Percentiles rank a stretch among this genome's conserved stretches.
phyloP scores from a whole-genome alignment of 2,113 vertebrate species.

The Spea bombifrons region DNA sequence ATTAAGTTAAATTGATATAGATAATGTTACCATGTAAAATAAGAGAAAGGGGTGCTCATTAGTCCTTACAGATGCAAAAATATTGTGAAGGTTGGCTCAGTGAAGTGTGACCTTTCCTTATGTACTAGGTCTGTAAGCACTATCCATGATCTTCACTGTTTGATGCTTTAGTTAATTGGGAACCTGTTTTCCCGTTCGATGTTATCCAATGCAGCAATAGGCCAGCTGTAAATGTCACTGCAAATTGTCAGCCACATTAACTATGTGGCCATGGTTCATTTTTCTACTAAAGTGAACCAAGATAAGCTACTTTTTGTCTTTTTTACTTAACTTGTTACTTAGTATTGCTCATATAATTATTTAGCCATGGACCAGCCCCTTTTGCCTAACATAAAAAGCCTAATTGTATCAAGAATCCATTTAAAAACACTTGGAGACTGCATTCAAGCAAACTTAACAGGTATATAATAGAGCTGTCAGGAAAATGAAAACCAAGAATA shows the following conservation, averaged over 20 bases:
- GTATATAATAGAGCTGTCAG: not conserved
- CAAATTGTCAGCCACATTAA: conserved; percentile 73
- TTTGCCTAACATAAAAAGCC: conserved; percentile 59
- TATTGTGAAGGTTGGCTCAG: conserved; percentile 60
- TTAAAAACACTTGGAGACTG: not conserved
- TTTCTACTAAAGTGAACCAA: conserved; percentile 58
- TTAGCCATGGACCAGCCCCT: conserved; percentile 63
- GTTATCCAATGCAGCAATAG: conserved; percentile 66
- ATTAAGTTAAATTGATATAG: conserved; percentile 27
- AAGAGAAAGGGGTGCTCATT: conserved; percentile 77
- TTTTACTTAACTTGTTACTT: conserved; percentile 58
- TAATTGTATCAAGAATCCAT: conserved; percentile 56
- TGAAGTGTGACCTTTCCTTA: conserved; percentile 85
- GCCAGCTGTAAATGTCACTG: conserved; percentile 86
- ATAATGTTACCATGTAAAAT: conserved; percentile 50
- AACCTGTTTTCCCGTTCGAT: conserved; percentile 67
- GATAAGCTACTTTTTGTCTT: conserved; percentile 54
- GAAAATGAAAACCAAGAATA: not conserved
- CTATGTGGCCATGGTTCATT: conserved; percentile 65
- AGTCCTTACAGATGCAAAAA: conserved; percentile 69
- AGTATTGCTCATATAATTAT: conserved; percentile 57
- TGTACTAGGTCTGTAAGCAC: conserved; percentile 69
- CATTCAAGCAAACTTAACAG: not conserved
- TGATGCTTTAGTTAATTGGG: conserved; percentile 91
- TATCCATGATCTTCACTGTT: conserved; percentile 70